phyloP scores from a whole-genome alignment of 30 jellyfish, hydroid and myxozoan species.

The Pelagia noctiluca region DNA sequence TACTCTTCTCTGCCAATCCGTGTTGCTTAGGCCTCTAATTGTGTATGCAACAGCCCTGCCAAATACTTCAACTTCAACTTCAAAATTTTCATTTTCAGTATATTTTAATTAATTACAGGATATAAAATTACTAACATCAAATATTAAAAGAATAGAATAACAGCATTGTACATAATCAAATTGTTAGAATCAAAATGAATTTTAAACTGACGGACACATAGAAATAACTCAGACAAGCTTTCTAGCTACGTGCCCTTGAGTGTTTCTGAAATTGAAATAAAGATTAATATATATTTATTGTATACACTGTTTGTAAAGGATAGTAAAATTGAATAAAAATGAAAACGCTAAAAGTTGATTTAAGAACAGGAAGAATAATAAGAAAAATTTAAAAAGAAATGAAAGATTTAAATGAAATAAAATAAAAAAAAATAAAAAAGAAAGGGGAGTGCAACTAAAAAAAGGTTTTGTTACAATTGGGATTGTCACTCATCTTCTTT shows the following conservation, averaged over 20 bases:
- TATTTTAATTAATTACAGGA: not conserved
- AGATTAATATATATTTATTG: too few species aligned
- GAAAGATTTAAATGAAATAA: not conserved
- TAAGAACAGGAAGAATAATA: not conserved
- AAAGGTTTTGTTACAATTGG: too few species aligned
- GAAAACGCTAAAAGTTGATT: not conserved
- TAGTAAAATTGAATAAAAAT: not conserved
- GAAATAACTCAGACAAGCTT: not conserved
- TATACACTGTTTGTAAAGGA: not conserved
- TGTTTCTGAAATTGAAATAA: not conserved
- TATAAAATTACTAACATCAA: too few species aligned
- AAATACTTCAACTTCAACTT: slow-evolving; percentile 1
- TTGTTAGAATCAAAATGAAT: not conserved
- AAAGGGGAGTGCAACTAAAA: not conserved
- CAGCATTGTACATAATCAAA: not conserved
- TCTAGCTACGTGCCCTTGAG: slow-evolving; percentile 6
- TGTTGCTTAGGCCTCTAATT: too few species aligned
- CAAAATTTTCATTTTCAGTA: not conserved
- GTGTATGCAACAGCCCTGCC: too few species aligned
- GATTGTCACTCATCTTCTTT: too few species aligned
- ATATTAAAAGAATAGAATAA: too few species aligned
- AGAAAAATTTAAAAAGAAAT: not conserved
- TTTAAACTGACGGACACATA: not conserved
- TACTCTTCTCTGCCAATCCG: too few species aligned
- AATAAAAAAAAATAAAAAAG: not conserved